Evolutionary conservation across 1,140 invertebrate species (phyloP).

Genomic region (Aphis craccivora): DNA sequence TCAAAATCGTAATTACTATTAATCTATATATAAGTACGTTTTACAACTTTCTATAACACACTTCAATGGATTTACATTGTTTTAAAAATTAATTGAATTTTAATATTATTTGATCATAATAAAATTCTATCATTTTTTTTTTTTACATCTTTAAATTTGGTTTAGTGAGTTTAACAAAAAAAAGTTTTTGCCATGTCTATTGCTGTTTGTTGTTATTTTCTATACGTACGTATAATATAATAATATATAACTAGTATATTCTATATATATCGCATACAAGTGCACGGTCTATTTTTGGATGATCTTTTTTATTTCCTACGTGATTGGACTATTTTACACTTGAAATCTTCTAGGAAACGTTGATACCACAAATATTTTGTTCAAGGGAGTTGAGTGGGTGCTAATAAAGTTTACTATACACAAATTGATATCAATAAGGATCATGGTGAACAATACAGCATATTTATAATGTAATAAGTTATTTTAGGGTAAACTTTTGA

Average conservation of each 20-base stretch:
- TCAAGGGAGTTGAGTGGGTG: background rate
- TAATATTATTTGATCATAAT: background rate
- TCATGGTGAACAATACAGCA: background rate
- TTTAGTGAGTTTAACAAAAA: background rate
- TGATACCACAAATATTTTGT: background rate
- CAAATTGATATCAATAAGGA: background rate
- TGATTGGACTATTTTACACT: background rate
- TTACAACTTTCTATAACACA: background rate
- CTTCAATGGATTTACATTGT: background rate
- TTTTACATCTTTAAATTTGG: background rate
- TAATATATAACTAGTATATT: background rate
- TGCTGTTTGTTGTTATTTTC: background rate
- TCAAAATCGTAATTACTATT: background rate
- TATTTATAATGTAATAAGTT: background rate
- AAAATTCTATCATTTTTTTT: background rate
- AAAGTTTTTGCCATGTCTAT: background rate
- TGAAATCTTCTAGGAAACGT: background rate
- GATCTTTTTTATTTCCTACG: background rate
- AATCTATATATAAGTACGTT: background rate
- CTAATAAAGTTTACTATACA: background rate
- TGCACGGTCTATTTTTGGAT: background rate
- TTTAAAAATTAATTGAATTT: slow-evolving; percentile 10
- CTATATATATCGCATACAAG: background rate
- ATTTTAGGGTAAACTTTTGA: background rate
- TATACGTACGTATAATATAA: background rate